A percentile compares a stretch with the other conserved stretches of the same genome.
Evolutionary conservation across 2,113 vertebrate genomes (phyloP).

Genomic region (Bubo blakistoni): DNA sequence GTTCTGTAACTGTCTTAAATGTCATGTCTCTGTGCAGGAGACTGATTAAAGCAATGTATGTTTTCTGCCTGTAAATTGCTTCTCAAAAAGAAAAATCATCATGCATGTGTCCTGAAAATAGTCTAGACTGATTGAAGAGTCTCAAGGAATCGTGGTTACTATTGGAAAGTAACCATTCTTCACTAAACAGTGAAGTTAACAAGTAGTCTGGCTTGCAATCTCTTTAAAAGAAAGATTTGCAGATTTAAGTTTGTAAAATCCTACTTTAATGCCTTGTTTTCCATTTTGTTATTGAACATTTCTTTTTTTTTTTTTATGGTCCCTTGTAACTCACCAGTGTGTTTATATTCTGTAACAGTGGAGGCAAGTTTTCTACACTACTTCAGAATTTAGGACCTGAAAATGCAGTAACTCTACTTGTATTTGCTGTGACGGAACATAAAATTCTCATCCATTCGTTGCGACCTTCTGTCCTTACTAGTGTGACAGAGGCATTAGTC

Average conservation of each 20-base stretch:
- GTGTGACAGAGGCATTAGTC: conserved; percentile 96
- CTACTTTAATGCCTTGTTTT: neutral
- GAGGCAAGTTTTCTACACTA: conserved; percentile 93
- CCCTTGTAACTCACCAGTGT: neutral
- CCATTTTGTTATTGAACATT: neutral
- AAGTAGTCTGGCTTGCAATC: neutral
- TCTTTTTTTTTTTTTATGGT: neutral
- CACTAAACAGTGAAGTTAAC: neutral
- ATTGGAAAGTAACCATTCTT: neutral
- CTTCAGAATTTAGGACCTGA: conserved; percentile 95
- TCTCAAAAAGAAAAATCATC: neutral
- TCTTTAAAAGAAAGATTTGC: neutral
- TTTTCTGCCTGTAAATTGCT: neutral
- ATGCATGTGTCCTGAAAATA: neutral
- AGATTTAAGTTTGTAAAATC: neutral
- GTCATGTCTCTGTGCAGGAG: neutral
- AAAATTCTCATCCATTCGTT: conserved; percentile 98
- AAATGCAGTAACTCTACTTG: conserved; percentile 90
- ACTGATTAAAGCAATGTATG: neutral
- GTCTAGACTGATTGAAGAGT: neutral
- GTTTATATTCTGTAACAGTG: conserved; percentile 71
- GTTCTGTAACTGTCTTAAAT: neutral
- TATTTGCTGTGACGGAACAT: conserved; percentile 95
- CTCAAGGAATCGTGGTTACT: neutral
- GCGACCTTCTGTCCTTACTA: conserved; percentile 94